Percentiles rank a stretch among this genome's conserved stretches.
These are phyloP conservation scores for Phrynocephalus versicolor DNA, from an alignment of 2,113 vertebrate species.

Conservation along the genomic window DNA sequence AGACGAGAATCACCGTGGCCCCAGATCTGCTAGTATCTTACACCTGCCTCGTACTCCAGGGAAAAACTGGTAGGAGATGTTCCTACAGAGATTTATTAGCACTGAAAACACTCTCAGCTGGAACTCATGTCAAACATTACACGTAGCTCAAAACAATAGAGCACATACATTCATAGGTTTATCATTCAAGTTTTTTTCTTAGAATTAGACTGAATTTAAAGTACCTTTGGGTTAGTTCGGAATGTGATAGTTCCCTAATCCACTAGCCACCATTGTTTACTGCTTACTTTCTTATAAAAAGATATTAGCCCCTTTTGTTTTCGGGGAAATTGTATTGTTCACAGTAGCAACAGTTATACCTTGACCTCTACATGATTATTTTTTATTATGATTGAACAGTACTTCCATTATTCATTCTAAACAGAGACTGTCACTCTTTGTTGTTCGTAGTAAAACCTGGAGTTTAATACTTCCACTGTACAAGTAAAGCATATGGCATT, in stretches of 20 bases:
- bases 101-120: constrained; percentile 9
- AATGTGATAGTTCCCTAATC: neutral
- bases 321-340: neutral
- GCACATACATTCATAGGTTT: constrained; percentile 20
- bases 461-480: neutral
- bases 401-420: constrained; percentile 3
- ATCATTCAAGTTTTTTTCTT: neutral
- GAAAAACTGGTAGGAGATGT: constrained; percentile 21
- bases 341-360: neutral
- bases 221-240: constrained; percentile 12
- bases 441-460: neutral
- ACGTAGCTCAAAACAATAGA: neutral
- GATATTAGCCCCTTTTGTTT: neutral
- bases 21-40: neutral
- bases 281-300: neutral
- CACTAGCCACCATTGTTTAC: constrained; percentile 27
- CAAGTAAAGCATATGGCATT: neutral
- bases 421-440: neutral
- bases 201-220: constrained; percentile 25
- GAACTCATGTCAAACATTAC: constrained; percentile 16
- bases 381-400: neutral
- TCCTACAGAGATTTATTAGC: constrained; percentile 8
- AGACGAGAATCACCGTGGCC: constrained; percentile 4
- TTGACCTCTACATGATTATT: constrained; percentile 1
- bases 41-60: constrained; percentile 1